Evolutionary conservation across 2,888 invertebrate genomes (phyloP).

Genomic region (Rugalucina vietnamica): DNA sequence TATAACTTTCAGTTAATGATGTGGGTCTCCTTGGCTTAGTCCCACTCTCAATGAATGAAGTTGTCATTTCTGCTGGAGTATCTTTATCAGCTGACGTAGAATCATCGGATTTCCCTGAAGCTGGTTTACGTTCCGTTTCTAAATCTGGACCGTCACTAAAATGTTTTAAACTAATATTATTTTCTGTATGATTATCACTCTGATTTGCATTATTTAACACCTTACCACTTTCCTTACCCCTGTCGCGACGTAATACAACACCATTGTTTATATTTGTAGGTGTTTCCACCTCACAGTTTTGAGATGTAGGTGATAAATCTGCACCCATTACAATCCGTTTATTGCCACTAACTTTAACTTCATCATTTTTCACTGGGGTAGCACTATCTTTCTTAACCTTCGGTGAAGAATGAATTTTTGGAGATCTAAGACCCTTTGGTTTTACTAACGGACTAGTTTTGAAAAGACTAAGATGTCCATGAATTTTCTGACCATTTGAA

Average conservation of each 20-base stretch:
- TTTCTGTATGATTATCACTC: neutral
- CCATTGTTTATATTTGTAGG: conserved; percentile 58
- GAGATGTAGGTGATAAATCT: conserved; percentile 52
- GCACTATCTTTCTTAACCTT: conserved; percentile 58
- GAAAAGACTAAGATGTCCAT: conserved; percentile 69
- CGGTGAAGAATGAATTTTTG: conserved; percentile 74
- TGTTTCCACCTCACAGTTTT: conserved; percentile 47
- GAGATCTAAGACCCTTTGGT: conserved; percentile 68
- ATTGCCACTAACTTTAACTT: neutral
- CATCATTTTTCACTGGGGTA: neutral
- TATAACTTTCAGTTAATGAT: conserved; percentile 74
- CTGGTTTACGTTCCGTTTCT: conserved; percentile 63
- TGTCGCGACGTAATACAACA: neutral
- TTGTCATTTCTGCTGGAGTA: conserved; percentile 61
- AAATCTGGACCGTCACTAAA: conserved; percentile 8
- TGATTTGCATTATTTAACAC: neutral
- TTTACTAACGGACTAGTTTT: conserved; percentile 70
- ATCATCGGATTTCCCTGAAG: conserved; percentile 70
- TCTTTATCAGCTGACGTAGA: conserved; percentile 64
- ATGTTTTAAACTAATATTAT: conserved; percentile 12
- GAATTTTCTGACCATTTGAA: conserved; percentile 66
- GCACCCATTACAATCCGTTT: conserved; percentile 61
- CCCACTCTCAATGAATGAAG: conserved; percentile 72
- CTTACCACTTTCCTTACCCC: neutral
- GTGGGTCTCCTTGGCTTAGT: conserved; percentile 73